Base-by-base conservation (phyloP, 2,113 vertebrate genomes). In the Hylia prasina region DNA sequence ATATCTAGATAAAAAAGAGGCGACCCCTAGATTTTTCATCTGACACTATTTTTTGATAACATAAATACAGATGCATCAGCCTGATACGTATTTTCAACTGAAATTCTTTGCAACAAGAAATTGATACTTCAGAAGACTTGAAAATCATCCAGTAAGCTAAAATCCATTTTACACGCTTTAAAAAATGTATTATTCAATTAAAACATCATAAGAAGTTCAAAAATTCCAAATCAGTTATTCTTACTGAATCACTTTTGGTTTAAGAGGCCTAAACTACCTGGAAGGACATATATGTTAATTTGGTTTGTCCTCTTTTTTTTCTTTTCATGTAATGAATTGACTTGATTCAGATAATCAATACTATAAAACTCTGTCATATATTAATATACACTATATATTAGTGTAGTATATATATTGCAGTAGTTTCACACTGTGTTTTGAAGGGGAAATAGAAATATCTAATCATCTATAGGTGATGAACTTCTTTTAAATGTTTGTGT, bases 301-400 rank as follows among this genome's bases (percentile, higher is more conserved):
- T 23, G 1, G 2, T 47, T 70, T 61, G 15, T 10, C 37, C 13
- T 53, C 30, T 22, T 30, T 33, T 33, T 54, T n/a, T 57, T 31
- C n/a, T 33, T 5, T 40, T 85, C 2, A 35, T 3, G 14, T 13
- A 45, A 64, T 60, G 27, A 65, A 83, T 35, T 72, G 3, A 44
- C 28, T 63, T 57, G 15, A 39, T 60, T 58, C 27, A 24, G 9
- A 51, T 13, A 31, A 81, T 58, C 37, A 24, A 12, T 17, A 40
- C 15, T 39, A 9, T 42, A 37, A 37, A 80, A 54, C 8, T 82
- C 22, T 28, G 11, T 11, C 8, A 0, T 39, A 14, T 39, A 60
- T 60, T 42, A 71, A n/a, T 50, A n/a, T 1, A 1, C 0, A 0
- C 4, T 58, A 13, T 33, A n/a, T n/a, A n/a, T n/a, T n/a, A n/a